phyloP scores from a whole-genome alignment of 1,140 invertebrate genomes.

The Hydropsyche tenuis region DNA sequence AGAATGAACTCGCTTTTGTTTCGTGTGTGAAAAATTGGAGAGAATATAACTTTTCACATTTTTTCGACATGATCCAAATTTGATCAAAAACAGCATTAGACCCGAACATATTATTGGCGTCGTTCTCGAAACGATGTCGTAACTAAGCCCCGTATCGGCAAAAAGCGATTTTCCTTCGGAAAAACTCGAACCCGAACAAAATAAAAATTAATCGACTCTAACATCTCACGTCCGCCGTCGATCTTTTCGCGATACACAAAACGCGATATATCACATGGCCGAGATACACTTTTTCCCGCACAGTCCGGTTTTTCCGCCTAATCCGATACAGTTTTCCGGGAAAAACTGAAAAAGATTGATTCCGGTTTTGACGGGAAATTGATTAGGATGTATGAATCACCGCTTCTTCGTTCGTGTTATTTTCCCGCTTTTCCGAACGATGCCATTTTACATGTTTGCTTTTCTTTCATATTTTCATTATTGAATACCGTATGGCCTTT shows the following conservation, averaged over 20 bases:
- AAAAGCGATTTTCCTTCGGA: no score
- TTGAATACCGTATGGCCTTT: no score
- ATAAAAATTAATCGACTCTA: constrained; percentile 18
- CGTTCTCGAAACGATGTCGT: not conserved
- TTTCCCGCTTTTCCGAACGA: not conserved
- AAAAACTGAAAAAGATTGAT: constrained; percentile 45
- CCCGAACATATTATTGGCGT: not conserved
- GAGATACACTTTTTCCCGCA: not conserved
- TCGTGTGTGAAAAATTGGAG: no score
- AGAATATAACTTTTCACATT: not conserved
- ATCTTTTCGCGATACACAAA: constrained; percentile 35
- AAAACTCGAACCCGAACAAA: no score
- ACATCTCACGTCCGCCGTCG: not conserved
- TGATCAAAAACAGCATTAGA: not conserved
- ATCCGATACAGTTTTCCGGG: constrained; percentile 19
- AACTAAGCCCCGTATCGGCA: not conserved
- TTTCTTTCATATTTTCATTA: no score
- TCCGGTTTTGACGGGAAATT: constrained; percentile 45
- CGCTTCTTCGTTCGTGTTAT: not conserved
- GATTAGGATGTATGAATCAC: constrained; percentile 42
- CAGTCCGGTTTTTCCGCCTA: constrained; percentile 13
- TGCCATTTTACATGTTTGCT: no score
- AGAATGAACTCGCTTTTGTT: no score
- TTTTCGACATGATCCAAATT: not conserved
- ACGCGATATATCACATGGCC: no score